Conservation (phyloP, 2,113 vertebrate genomes). For the Elgaria multicarinata region DNA sequence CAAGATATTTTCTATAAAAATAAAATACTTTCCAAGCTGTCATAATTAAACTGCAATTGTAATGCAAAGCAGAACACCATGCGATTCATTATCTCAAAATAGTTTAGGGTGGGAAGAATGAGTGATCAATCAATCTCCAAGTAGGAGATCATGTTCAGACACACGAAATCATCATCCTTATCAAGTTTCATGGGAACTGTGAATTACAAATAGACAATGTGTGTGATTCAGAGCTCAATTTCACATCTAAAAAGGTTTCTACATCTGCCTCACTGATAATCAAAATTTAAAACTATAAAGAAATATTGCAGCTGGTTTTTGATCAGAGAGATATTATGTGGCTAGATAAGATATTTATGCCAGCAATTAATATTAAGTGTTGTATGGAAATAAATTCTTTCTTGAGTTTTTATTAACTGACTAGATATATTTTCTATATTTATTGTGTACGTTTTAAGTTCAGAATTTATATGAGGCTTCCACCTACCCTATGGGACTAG, state of each 20-base stretch:
- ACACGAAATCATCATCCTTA: neutral
- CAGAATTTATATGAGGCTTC: neutral
- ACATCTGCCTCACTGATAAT: neutral
- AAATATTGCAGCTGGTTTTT: conserved; percentile 28
- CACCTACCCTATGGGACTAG: no score
- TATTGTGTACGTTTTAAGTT: neutral
- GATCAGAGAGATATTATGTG: neutral
- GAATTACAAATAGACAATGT: neutral
- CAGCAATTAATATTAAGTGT: neutral
- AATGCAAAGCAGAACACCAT: conserved; percentile 36
- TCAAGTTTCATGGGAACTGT: neutral
- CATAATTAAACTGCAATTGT: conserved; percentile 41
- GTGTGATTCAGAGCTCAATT: neutral
- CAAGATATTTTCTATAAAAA: conserved; percentile 43
- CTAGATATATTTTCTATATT: neutral
- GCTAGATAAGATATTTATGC: neutral
- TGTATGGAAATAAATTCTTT: neutral
- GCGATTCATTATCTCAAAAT: conserved; percentile 44
- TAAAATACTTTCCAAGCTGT: conserved; percentile 19
- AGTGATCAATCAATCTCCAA: conserved; percentile 9
- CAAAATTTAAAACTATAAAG: neutral
- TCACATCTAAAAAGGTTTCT: conserved; percentile 7
- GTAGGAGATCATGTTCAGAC: conserved; percentile 17
- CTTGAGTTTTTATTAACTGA: neutral
- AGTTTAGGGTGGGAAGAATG: conserved; percentile 13